Base-by-base conservation (phyloP, 2,888 invertebrate genomes). In the Icerya purchasi region DNA sequence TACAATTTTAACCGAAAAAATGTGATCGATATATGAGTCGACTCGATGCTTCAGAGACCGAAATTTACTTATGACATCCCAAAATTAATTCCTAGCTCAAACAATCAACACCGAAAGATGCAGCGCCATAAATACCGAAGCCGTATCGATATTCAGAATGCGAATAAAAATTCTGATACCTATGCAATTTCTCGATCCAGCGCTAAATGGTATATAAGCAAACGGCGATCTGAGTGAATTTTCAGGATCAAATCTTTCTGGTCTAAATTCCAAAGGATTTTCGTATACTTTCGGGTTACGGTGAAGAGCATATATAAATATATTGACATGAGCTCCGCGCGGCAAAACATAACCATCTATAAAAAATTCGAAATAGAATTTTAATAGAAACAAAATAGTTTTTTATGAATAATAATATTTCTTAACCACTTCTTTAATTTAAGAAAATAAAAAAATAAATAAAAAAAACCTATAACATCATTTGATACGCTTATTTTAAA, bases 171-270 rank as follows among this genome's bases (percentile, higher is more conserved):
- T 36, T 36, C 14, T 36, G 5, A 8, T 36, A 60, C 60, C 60
- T 52, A 60, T 60, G 25, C 60, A 60, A 36, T 60, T 60, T 21
- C 60, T 49, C 20, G 60, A 55, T 23, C 60, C 60, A 53, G 60
- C 60, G 20, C 60, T 60, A 22, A 60, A 60, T 10, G 60, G 60
- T 51, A 60, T 60, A 52, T 52, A 56, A 36, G 60, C 50, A n/a
- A 56, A 60, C 21, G 60, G 51, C 20, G 55, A 54, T 3, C 49
- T 49, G 24, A 56, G 23, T 5, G 23, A 22, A 20, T 55, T 24
- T 21, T 56, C 52, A 20, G 20, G 21, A 18, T 51, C 36, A 49
- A 60, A 60, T 20, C 60, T 55, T 56, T 60, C 60, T 1, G 60
- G 60, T 19, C 20, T 23, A 51, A 60, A 60, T 56, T 51, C 36